A percentile compares a stretch with the other conserved stretches of the same genome.
These are phyloP conservation scores for Ophioderma brevispina DNA, from an alignment of 35 echinoderm and acorn worm species.

Conservation along the genomic window DNA sequence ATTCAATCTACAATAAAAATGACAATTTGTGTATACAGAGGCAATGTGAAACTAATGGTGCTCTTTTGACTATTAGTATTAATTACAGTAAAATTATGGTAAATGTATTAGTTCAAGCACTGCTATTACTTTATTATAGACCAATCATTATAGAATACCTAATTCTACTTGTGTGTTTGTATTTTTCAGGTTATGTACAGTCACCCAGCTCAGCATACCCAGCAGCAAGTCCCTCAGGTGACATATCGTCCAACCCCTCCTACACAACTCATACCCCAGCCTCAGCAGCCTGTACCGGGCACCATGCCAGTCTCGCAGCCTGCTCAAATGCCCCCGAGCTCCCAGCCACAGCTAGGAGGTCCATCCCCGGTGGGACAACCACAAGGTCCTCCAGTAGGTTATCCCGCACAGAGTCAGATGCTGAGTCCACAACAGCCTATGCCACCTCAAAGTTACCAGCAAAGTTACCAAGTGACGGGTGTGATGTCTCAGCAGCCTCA, in stretches of 20 bases:
- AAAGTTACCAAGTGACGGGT: conserved; percentile 26
- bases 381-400: conserved; percentile 26
- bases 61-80: no score
- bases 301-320: conserved; percentile 25
- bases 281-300: conserved; percentile 25
- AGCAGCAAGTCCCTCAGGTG: conserved; percentile 28
- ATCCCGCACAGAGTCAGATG: conserved; percentile 17
- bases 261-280: conserved; percentile 34
- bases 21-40: no score
- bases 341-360: conserved; percentile 7
- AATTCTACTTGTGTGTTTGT: not conserved
- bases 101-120: no score
- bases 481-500: conserved; percentile 25
- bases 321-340: not conserved
- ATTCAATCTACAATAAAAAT: no score
- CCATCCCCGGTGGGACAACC: conserved; percentile 38
- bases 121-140: no score
- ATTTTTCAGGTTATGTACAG: conserved; percentile 19
- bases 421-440: conserved; percentile 42
- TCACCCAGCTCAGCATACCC: conserved; percentile 11
- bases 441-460: conserved; percentile 18
- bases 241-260: conserved; percentile 32
- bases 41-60: no score
- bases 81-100: no score
- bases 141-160: no score